A percentile compares a stretch with the other conserved stretches of the same genome.
Conservation (phyloP, 2,113 vertebrate genomes). For the Psophia crepitans region DNA sequence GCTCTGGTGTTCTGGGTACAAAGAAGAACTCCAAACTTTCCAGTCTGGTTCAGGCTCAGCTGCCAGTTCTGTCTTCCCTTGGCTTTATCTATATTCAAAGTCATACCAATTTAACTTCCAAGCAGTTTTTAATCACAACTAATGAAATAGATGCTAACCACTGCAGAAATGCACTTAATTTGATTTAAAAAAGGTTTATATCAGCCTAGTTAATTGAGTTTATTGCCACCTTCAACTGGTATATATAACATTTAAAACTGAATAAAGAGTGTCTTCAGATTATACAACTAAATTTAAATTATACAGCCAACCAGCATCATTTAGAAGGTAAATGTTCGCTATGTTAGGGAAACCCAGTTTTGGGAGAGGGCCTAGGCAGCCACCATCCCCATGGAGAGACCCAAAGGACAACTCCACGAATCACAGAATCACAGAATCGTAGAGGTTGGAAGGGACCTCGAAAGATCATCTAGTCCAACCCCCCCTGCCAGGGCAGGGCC, state of each 20-base stretch:
- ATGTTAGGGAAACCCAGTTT: not conserved
- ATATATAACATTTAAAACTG: not conserved
- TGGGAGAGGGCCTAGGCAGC: not conserved
- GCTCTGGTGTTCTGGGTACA: slow-evolving; percentile 43
- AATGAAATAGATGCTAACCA: slow-evolving; percentile 62
- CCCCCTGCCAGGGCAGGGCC: no score
- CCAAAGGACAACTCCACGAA: not conserved
- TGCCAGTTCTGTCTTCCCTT: slow-evolving; percentile 34
- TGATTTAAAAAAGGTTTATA: slow-evolving; percentile 52
- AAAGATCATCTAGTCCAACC: no score
- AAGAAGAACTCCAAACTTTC: slow-evolving; percentile 17
- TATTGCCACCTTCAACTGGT: not conserved
- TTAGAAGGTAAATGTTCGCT: not conserved
- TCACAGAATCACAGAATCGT: no score
- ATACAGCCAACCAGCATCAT: not conserved
- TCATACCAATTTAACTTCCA: slow-evolving; percentile 47
- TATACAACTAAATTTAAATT: not conserved
- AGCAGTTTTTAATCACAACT: slow-evolving; percentile 40
- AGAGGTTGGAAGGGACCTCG: no score
- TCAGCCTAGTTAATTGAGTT: slow-evolving; percentile 56
- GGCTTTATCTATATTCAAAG: slow-evolving; percentile 56
- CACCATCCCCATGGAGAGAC: not conserved
- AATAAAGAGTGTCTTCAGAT: not conserved
- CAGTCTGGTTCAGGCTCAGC: not conserved
- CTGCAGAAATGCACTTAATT: slow-evolving; percentile 55